Conservation (phyloP, 2,888 invertebrate species). For the Hypselothyrea guttata region DNA sequence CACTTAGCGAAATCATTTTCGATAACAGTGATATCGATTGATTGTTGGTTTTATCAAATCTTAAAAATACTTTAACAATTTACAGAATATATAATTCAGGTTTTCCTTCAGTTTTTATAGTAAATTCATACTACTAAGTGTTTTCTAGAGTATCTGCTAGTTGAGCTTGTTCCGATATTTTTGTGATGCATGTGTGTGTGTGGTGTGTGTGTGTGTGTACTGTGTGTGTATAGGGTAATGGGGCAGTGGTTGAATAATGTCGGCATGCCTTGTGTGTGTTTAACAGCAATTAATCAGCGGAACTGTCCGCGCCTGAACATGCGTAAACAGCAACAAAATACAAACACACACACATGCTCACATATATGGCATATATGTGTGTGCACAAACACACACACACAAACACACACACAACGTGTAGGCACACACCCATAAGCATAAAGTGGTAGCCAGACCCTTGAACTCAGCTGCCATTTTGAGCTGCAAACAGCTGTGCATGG, state of each 20-base stretch:
- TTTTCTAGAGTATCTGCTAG: not conserved
- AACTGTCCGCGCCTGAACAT: conserved; percentile 76
- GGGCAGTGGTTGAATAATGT: conserved; percentile 56
- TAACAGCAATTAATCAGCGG: conserved; percentile 74
- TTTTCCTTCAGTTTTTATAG: too few relatives aligned
- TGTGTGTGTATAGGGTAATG: conserved; percentile 18
- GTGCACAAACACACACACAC: conserved; percentile 11
- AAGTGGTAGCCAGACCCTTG: conserved; percentile 44
- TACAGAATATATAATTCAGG: too few relatives aligned
- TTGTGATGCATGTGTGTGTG: conserved; percentile 30
- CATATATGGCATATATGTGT: too few relatives aligned
- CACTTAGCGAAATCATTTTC: too few relatives aligned
- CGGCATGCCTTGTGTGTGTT: conserved; percentile 56
- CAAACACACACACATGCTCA: conserved; percentile 17
- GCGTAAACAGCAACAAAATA: conserved; percentile 59
- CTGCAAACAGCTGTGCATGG: conserved; percentile 48
- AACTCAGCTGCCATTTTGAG: conserved; percentile 28
- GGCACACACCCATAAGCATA: conserved; percentile 15
- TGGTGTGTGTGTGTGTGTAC: not conserved
- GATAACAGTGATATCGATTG: too few relatives aligned
- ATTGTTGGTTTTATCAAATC: too few relatives aligned
- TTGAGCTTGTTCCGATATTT: not conserved
- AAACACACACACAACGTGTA: conserved; percentile 12
- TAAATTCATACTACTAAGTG: not conserved
- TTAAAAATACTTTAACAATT: too few relatives aligned